phyloP scores from a whole-genome alignment of 2,888 invertebrate genomes.

The Octonoba sinensis region DNA sequence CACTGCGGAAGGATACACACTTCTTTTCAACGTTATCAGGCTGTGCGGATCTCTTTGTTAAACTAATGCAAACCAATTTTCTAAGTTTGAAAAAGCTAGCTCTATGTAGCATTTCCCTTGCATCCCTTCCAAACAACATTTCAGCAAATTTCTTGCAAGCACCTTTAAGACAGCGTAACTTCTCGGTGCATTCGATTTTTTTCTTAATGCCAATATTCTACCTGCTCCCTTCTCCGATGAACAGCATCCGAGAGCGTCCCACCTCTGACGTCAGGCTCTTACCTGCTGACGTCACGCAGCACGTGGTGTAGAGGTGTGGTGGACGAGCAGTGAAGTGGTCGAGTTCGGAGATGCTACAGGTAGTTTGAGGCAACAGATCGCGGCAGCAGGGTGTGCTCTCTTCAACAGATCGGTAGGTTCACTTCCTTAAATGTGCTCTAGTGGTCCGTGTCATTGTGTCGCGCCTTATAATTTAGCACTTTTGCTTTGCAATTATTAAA shows the following conservation, averaged over 20 bases:
- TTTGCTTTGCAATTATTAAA: too few species aligned
- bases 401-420: constrained; percentile 28
- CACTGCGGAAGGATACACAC: constrained; percentile 60
- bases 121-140: too few species aligned
- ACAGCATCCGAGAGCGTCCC: constrained; percentile 45
- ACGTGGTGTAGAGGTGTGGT: constrained; percentile 60
- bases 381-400: constrained; percentile 25
- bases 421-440: constrained; percentile 47
- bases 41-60: constrained; percentile 32
- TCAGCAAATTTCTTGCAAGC: too few species aligned
- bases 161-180: not conserved
- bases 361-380: constrained; percentile 59
- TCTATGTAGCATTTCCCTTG: too few species aligned
- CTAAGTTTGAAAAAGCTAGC: too few species aligned
- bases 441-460: too few species aligned
- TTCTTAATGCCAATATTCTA: not conserved
- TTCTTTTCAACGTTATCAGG: constrained; percentile 54
- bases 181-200: not conserved
- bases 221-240: constrained; percentile 44
- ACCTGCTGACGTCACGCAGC: constrained; percentile 60
- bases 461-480: too few species aligned
- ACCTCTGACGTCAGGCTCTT: constrained; percentile 53
- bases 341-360: constrained; percentile 60
- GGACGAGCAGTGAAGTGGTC: constrained; percentile 54
- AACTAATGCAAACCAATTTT: not conserved